phyloP scores from a whole-genome alignment of 2,113 vertebrate species.

The Platycercus adscitus region DNA sequence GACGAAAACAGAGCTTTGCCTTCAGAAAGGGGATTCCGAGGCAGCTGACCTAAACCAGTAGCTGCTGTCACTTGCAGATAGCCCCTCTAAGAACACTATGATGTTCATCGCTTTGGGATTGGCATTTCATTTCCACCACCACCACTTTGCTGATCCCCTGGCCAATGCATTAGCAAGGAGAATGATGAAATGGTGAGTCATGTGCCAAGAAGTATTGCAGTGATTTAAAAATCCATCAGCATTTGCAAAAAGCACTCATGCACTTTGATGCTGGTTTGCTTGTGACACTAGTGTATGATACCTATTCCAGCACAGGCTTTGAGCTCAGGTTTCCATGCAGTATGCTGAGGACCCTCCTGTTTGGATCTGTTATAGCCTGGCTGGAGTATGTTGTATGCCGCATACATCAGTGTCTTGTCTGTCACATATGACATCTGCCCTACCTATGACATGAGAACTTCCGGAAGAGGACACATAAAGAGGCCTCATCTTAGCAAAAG shows the following conservation, averaged over 20 bases:
- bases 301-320: not conserved
- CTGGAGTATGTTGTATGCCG: not conserved
- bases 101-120: rapidly evolving
- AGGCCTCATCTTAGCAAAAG: not conserved
- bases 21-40: not conserved
- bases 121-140: not conserved
- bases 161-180: not conserved
- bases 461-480: not conserved
- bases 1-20: not conserved
- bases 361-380: not conserved
- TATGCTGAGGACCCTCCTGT: not conserved
- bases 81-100: rapidly evolving
- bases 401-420: not conserved
- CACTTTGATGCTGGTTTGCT: not conserved
- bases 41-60: not conserved
- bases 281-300: rapidly evolving
- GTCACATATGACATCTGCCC: not conserved
- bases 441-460: not conserved
- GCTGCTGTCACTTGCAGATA: not conserved
- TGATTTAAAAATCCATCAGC: not conserved
- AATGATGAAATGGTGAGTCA: rapidly evolving
- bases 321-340: not conserved
- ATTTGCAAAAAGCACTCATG: not conserved
- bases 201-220: not conserved
- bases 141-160: not conserved